Base-by-base conservation (phyloP, 2,797 vertebrate genomes). In the Leptatherina wallacei region DNA sequence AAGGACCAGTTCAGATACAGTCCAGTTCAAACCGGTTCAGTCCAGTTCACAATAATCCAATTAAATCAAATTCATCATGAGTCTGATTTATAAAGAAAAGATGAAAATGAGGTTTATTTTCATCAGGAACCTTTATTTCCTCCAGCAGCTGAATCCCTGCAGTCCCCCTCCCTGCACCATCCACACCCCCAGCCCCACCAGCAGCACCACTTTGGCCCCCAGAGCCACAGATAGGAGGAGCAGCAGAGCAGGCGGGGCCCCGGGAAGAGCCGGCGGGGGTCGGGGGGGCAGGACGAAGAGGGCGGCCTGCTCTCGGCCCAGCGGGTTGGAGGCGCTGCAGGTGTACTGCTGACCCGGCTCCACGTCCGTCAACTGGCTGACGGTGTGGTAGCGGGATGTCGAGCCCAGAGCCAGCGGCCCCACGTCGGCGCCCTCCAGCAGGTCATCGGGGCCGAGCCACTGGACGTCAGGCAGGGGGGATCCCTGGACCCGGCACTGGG, bases 401-500 rank as follows among this genome's bases (percentile, higher is more conserved):
- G 75, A 80, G 20, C 27, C 90, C 59, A 89, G 91, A 32, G 73
- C 63, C 65, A 82, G 70, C 0, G 84, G 79, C 1, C 58, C 79
- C 0, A 63, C 12, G 6, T 20, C 7, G 0, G 84, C 81, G 0
- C 81, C 91, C 18, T 93, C 88, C 58, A 90, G 85, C 7, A 82
- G 71, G 8, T 88, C 81, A 1, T 93, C 83, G 0, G 95, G 92
- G 0, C 95, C 92, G 0, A 90, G 90, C 97, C 97, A 98, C 87
- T 93, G 94, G 33, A 98, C 81, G 3, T 93, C 65, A 0, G 97
- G 97, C 0, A 84, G 86, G 0, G 98, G 98, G 40, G 97, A 96
- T 2, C 97, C 98, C 83, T 96, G 96, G 0, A 96, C 97, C 0
- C 82, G 95, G 72, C 98, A 99, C 61, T 94, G 70, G 0, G 96